A percentile compares a stretch with the other conserved stretches of the same genome.
These are phyloP conservation scores for Esox masquinongy DNA, from an alignment of 2,797 vertebrate species.

Conservation along the genomic window DNA sequence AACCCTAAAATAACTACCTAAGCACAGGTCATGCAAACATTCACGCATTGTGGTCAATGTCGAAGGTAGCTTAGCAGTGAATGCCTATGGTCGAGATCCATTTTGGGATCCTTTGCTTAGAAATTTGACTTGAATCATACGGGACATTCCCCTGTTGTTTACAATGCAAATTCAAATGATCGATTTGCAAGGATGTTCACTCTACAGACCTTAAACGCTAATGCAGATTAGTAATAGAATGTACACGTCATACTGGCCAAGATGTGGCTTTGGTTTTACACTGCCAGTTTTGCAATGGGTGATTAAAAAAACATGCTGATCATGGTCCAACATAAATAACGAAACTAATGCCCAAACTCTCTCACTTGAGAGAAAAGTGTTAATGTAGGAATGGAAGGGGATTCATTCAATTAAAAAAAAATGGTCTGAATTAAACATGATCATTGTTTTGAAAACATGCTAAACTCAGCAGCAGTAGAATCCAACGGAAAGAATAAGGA, in stretches of 20 bases:
- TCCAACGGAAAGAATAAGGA: conserved; percentile 41
- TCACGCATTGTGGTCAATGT: conserved; percentile 18
- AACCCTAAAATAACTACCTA: conserved; percentile 40
- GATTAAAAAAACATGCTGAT: conserved; percentile 2
- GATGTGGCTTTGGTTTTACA: conserved; percentile 64
- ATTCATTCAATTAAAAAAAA: conserved; percentile 8
- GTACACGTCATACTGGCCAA: conserved; percentile 17
- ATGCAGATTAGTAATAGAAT: conserved; percentile 26
- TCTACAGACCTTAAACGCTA: conserved; percentile 50
- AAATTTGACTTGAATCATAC: conserved; percentile 15
- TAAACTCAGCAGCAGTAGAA: conserved; percentile 46
- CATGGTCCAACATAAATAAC: no score
- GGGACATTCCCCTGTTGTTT: conserved; percentile 53
- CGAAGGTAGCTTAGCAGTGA: conserved; percentile 8
- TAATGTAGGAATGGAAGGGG: conserved; percentile 2
- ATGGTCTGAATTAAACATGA: neutral
- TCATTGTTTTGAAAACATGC: conserved; percentile 26
- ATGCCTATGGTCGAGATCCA: conserved; percentile 27
- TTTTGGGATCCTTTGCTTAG: neutral
- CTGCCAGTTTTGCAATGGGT: conserved; percentile 39
- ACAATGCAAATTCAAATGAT: conserved; percentile 45
- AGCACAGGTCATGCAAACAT: conserved; percentile 15
- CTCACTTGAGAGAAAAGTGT: conserved; percentile 4
- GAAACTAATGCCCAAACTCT: neutral
- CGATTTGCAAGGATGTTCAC: conserved; percentile 14